These are phyloP conservation scores for Aricia agestis DNA, from an alignment of 1,140 invertebrate species.

Conservation along the genomic window DNA sequence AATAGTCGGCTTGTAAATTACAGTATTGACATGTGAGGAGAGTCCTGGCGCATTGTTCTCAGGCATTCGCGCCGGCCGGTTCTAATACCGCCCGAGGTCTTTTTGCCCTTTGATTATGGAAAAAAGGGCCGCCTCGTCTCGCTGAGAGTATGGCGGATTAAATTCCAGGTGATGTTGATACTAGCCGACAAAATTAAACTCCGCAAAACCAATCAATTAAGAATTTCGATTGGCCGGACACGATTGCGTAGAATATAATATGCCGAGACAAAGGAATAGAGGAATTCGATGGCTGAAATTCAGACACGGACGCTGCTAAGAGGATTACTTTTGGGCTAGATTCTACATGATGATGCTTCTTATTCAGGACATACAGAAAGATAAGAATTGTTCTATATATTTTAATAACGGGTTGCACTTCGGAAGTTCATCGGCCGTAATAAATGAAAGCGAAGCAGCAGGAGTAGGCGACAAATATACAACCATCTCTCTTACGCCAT, in stretches of 20 bases:
- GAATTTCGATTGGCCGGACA: neutral
- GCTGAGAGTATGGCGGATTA: constrained; percentile 40
- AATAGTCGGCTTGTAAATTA: neutral
- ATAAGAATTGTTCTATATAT: too few species aligned
- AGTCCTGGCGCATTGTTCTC: neutral
- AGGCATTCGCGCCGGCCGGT: neutral
- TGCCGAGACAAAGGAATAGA: neutral
- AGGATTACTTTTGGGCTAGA: too few species aligned
- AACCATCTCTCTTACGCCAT: too few species aligned
- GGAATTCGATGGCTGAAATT: neutral
- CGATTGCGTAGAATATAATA: neutral
- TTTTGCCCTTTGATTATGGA: constrained; percentile 54
- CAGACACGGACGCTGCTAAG: neutral
- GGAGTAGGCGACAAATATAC: too few species aligned
- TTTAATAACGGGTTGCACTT: too few species aligned
- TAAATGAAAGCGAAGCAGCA: too few species aligned
- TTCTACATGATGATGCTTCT: too few species aligned
- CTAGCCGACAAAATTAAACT: constrained; percentile 18
- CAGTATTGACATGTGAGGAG: neutral
- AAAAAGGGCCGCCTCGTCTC: constrained; percentile 46
- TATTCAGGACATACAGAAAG: too few species aligned
- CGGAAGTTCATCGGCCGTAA: too few species aligned
- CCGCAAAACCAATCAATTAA: constrained; percentile 31
- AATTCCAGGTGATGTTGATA: constrained; percentile 8
- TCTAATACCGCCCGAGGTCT: constrained; percentile 28